phyloP scores from a whole-genome alignment of 2,113 vertebrate genomes.

The Hymenochirus boettgeri region DNA sequence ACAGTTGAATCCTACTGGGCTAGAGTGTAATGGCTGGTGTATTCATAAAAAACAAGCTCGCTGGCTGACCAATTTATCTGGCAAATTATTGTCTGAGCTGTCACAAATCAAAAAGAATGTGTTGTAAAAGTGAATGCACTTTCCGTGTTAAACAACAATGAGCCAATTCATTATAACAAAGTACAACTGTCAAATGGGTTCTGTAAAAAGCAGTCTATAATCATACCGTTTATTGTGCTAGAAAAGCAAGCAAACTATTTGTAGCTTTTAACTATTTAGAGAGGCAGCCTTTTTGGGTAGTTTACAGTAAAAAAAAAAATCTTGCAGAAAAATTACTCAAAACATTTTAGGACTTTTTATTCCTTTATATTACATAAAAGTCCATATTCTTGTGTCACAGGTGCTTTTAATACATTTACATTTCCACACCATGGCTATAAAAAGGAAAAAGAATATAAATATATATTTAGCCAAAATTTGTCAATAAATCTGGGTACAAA shows the following conservation, averaged over 20 bases:
- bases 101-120: constrained; percentile 50
- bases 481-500: too few species aligned
- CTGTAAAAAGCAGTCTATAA: constrained; percentile 43
- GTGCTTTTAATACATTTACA: too few species aligned
- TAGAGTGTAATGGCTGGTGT: constrained; percentile 53
- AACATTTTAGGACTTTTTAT: too few species aligned
- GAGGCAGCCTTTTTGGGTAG: neutral
- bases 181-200: constrained; percentile 31
- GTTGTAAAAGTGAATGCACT: constrained; percentile 48
- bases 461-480: too few species aligned
- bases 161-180: constrained; percentile 43
- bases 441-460: too few species aligned
- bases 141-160: constrained; percentile 49
- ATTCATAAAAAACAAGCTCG: constrained; percentile 57
- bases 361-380: too few species aligned
- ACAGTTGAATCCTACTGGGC: constrained; percentile 47
- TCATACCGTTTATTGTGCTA: constrained; percentile 5
- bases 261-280: neutral
- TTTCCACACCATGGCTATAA: too few species aligned
- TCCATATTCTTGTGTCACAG: too few species aligned
- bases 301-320: neutral
- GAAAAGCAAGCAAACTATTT: neutral
- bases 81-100: constrained; percentile 54
- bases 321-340: neutral
- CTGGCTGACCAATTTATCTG: constrained; percentile 55